phyloP scores from a whole-genome alignment of 2,113 vertebrate species.

The Catharus minimus region DNA sequence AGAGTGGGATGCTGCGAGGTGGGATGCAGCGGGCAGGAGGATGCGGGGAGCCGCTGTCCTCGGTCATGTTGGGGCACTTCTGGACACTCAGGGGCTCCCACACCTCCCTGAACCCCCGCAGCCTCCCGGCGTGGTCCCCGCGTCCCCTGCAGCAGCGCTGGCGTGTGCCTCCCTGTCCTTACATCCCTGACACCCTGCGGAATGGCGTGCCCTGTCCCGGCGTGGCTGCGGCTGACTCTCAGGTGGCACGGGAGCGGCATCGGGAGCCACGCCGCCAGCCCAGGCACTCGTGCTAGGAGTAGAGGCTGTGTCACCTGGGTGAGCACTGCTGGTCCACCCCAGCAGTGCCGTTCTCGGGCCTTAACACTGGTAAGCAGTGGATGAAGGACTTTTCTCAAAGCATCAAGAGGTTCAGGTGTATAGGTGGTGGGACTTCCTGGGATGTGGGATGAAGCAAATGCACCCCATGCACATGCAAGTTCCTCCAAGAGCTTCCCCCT shows the following conservation, averaged over 20 bases:
- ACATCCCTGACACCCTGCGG: rapidly evolving
- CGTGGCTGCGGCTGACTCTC: neutral
- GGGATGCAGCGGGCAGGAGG: neutral
- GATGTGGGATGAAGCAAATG: neutral
- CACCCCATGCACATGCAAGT: neutral
- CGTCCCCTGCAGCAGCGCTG: neutral
- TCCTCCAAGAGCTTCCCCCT: neutral
- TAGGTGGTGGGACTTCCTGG: neutral
- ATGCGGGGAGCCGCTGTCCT: rapidly evolving
- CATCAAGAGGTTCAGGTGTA: rapidly evolving
- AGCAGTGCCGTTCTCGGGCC: neutral
- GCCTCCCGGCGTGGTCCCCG: neutral
- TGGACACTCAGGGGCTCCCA: neutral
- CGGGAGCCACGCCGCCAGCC: neutral
- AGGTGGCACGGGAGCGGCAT: rapidly evolving
- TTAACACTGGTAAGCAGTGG: neutral
- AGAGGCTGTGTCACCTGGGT: neutral
- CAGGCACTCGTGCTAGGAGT: neutral
- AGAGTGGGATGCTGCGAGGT: neutral
- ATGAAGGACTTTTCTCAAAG: neutral
- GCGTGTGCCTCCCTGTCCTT: neutral
- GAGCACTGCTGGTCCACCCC: neutral
- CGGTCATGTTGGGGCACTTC: neutral
- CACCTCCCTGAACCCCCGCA: neutral
- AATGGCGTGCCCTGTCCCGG: rapidly evolving